phyloP scores from a whole-genome alignment of 2,113 vertebrate genomes.

The Etheostoma cragini region DNA sequence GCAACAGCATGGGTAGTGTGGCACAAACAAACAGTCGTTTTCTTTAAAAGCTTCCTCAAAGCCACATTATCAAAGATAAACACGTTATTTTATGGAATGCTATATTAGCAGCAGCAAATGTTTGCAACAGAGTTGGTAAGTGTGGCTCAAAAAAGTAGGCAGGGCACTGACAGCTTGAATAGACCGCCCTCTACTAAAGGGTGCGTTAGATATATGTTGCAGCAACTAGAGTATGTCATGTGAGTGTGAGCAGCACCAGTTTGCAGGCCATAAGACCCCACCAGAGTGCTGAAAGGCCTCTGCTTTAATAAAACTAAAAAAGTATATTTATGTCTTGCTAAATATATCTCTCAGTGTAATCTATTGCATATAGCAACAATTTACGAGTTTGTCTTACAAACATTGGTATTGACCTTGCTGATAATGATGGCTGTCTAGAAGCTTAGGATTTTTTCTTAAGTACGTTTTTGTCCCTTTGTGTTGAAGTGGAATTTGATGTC shows the following conservation, averaged over 20 bases:
- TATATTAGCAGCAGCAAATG: background rate
- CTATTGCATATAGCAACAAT: background rate
- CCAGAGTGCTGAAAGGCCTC: too few relatives aligned
- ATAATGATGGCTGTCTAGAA: background rate
- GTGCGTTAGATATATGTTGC: slow-evolving; percentile 4
- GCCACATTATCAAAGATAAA: background rate
- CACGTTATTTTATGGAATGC: background rate
- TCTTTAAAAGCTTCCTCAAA: background rate
- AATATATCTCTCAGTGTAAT: background rate
- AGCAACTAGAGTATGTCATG: background rate
- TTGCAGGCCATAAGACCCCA: background rate
- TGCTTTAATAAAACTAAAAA: too few relatives aligned
- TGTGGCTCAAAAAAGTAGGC: background rate
- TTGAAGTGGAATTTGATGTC: background rate
- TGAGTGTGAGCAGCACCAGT: background rate
- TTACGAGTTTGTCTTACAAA: background rate
- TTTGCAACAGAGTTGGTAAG: background rate
- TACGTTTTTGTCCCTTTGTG: background rate
- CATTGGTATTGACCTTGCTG: background rate
- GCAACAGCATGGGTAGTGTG: background rate
- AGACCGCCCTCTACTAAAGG: background rate
- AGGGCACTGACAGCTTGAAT: background rate
- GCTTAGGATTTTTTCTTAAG: background rate
- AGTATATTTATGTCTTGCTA: too few relatives aligned
- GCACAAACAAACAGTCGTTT: background rate